These are phyloP conservation scores for Okamejei kenojei DNA, from an alignment of 2,797 vertebrate species.

Conservation along the genomic window DNA sequence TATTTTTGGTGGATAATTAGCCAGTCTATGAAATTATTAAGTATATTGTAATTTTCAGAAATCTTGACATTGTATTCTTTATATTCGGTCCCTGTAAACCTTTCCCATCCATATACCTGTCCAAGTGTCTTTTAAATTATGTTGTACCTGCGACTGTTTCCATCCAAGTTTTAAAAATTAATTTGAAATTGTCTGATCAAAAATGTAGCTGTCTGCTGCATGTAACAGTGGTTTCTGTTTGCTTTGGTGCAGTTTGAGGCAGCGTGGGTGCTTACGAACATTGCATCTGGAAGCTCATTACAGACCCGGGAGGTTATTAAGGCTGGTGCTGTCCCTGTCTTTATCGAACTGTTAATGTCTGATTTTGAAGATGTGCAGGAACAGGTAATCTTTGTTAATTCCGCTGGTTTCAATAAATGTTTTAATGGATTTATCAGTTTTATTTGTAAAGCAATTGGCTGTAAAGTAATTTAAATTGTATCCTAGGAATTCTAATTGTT, in stretches of 20 bases:
- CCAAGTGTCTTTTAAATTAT: too few relatives aligned
- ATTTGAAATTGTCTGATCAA: neutral
- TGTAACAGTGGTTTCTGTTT: neutral
- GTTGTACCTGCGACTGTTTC: too few relatives aligned
- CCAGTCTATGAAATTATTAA: neutral
- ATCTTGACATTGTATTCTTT: neutral
- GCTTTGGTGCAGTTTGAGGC: constrained; percentile 63
- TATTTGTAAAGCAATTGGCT: neutral
- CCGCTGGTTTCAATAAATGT: neutral
- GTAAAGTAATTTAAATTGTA: neutral
- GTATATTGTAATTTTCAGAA: neutral
- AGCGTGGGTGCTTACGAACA: constrained; percentile 71
- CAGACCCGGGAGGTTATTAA: constrained; percentile 72
- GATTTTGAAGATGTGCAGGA: constrained; percentile 73
- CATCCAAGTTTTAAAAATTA: neutral
- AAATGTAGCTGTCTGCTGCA: neutral
- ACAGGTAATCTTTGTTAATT: constrained; percentile 54
- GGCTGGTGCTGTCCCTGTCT: constrained; percentile 69
- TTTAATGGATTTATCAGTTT: neutral
- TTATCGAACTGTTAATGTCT: constrained; percentile 69
- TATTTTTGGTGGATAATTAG: neutral
- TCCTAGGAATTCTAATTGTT: neutral
- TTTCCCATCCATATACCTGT: neutral
- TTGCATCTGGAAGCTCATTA: constrained; percentile 71
- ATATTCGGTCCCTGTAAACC: too few relatives aligned